Conservation (phyloP, 2,888 invertebrate genomes). For the Amiota communis region DNA sequence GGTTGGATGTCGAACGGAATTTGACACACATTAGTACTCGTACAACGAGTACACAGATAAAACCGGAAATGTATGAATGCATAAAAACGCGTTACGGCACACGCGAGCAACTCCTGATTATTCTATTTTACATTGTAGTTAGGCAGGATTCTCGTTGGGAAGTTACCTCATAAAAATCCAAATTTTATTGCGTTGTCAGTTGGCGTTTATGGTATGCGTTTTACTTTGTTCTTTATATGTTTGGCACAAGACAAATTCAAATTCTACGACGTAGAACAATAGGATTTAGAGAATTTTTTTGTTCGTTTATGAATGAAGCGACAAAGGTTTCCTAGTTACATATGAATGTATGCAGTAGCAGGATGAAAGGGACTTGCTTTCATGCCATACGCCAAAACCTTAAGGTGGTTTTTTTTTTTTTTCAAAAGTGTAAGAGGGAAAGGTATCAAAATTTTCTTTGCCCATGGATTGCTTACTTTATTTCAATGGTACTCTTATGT, state of each 20-base stretch:
- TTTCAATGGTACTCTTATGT: too few relatives aligned
- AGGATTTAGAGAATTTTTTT: not conserved
- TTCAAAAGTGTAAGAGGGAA: too few relatives aligned
- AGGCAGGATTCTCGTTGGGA: not conserved
- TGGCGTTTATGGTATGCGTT: conserved; percentile 37
- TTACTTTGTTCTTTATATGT: not conserved
- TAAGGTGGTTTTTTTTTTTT: too few relatives aligned
- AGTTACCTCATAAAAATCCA: conserved; percentile 47
- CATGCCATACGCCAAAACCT: too few relatives aligned
- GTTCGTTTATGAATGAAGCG: not conserved
- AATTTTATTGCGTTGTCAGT: conserved; percentile 47
- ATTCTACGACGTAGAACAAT: not conserved
- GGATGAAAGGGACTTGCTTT: too few relatives aligned
- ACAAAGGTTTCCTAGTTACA: not conserved
- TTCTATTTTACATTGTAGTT: too few relatives aligned
- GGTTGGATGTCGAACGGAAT: conserved; percentile 35
- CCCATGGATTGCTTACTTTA: too few relatives aligned
- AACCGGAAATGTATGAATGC: conserved; percentile 46
- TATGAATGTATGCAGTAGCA: not conserved
- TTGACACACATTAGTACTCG: conserved; percentile 53
- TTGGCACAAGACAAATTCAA: not conserved
- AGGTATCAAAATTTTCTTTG: too few relatives aligned
- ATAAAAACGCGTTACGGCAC: conserved; percentile 41
- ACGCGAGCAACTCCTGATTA: not conserved
- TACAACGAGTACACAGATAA: conserved; percentile 52